Evolutionary conservation across 1,140 invertebrate species (phyloP), one percentile per base, ranked within the genome.

Genomic region (Conopomorpha cramerella): DNA sequence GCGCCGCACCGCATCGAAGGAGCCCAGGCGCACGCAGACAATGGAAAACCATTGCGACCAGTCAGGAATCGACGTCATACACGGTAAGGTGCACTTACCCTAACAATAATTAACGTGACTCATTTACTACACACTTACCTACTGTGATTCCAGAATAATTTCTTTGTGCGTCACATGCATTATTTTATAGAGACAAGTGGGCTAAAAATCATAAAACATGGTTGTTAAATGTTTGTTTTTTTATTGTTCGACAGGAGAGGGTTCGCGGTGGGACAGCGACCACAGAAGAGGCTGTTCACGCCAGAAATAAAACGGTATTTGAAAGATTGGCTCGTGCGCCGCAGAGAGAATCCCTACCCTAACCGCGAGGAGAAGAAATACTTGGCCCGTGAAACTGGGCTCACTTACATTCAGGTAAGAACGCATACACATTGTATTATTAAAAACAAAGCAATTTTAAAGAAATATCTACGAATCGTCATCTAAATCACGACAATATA

Each of bases 261-360:
- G 32, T 77, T 81, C 45, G 76, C 76, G 10, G 78, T 80, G 27
- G 82, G 83, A 17, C 78, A 79, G 44, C 71, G 83, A n/a, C 80
- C 83, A 17, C 80, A 81, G 27, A 88, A 88, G 53, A 74, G 84
- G 19, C 70, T 88, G 2, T 88, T 88, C 53, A 88, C 86, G 8
- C 86, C 86, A 36, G 86, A 88, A 74, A 88, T 88, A 34, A 88
- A 88, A 50, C 73, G 82, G 31, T 86, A 83, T 63, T 62, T 88
- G 8, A 88, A 88, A 65, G 84, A 86, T 40, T 88, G 86, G 86
- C 66, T 88, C 8, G 80, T 88, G 3, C 71, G 86, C 4, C 66
- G 86, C 42, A 78, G 86, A 57, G 86, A 87, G 34, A 87, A 88
- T 64, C 86, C 86, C 0, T 88, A 88, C 64, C 86, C 86, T 6